Evolutionary conservation across 2,113 vertebrate genomes (phyloP).

Genomic region (Vidua chalybeata): DNA sequence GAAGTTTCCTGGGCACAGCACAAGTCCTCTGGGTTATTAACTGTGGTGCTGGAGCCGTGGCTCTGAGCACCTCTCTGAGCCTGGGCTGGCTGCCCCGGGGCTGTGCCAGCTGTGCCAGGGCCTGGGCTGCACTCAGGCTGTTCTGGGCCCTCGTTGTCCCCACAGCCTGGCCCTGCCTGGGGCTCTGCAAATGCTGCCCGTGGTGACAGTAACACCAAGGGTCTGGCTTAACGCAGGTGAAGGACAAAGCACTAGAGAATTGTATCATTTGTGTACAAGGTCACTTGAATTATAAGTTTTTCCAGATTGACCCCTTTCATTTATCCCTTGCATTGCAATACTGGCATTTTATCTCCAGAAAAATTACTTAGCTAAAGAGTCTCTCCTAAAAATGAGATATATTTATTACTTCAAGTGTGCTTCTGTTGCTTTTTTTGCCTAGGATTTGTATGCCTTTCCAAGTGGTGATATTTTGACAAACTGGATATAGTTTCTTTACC

Average conservation of each 20-base stretch:
- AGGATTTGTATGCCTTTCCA: neutral
- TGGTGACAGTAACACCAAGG: no score
- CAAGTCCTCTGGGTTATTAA: no score
- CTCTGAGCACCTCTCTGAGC: neutral
- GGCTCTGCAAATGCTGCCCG: neutral
- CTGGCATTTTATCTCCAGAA: neutral
- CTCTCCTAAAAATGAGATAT: neutral
- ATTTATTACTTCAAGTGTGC: neutral
- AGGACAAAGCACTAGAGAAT: neutral
- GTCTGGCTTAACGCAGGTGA: neutral
- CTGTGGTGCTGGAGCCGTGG: neutral
- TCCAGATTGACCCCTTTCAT: neutral
- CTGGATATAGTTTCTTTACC: neutral
- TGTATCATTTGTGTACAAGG: neutral
- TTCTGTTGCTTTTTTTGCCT: neutral
- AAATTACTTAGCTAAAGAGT: neutral
- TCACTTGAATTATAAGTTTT: neutral
- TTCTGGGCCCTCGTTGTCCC: neutral
- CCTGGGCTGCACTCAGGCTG: neutral
- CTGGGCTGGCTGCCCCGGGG: neutral
- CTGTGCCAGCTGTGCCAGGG: neutral
- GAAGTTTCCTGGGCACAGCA: neutral
- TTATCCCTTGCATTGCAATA: neutral
- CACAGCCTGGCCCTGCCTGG: accelerated
- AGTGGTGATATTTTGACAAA: neutral